Conservation (phyloP, 2,113 vertebrate genomes). For the Theristicus caerulescens region DNA sequence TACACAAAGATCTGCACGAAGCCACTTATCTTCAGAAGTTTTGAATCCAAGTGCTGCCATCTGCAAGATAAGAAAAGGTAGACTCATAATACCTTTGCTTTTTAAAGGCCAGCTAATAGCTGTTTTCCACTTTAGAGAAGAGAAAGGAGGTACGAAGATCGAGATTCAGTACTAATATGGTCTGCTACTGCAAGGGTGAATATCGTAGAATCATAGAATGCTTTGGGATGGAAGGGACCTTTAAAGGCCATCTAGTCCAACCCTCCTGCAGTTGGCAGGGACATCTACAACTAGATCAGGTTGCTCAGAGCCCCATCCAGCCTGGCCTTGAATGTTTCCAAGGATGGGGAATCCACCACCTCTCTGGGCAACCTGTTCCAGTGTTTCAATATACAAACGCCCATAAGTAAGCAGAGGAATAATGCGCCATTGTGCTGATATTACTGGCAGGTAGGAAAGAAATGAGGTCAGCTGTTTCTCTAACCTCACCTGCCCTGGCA, state of each 20-base stretch:
- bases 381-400: not conserved
- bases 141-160: not conserved
- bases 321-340: too few species aligned
- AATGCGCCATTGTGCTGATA: not conserved
- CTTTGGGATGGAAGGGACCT: too few species aligned
- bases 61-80: not conserved
- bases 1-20: not conserved
- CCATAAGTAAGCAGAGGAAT: not conserved
- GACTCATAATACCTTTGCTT: accelerated
- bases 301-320: too few species aligned
- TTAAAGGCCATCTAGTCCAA: too few species aligned
- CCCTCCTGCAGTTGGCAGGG: too few species aligned
- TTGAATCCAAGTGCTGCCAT: not conserved
- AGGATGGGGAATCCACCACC: too few species aligned
- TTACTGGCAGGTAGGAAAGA: not conserved
- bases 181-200: not conserved
- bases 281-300: too few species aligned
- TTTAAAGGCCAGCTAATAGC: not conserved
- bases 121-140: not conserved
- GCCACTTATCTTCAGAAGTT: not conserved
- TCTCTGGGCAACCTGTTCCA: too few species aligned
- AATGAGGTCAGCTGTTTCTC: not conserved
- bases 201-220: too few species aligned
- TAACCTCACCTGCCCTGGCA: not conserved
- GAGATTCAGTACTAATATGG: not conserved